Evolutionary conservation across 2,888 invertebrate species (phyloP).

Genomic region (Acleris cristana): DNA sequence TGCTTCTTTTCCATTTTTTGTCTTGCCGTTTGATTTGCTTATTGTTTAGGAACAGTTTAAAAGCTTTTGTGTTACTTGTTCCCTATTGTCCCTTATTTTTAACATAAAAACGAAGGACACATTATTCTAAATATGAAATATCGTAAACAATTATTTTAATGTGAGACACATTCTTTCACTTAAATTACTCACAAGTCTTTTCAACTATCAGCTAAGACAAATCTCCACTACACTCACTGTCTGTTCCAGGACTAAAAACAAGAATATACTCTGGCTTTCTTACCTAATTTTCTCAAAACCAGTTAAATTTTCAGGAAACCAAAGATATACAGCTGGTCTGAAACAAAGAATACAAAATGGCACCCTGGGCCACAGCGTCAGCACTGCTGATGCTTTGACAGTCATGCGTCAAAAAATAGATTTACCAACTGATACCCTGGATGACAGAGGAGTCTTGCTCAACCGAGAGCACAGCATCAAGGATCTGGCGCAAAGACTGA

Average conservation of each 20-base stretch:
- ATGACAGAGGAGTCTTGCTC: slow-evolving; percentile 86
- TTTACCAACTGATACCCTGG: slow-evolving; percentile 81
- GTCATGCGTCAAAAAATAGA: slow-evolving; percentile 83
- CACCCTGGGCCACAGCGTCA: slow-evolving; percentile 80
- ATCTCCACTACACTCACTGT: too few relatives aligned
- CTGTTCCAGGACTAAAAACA: not conserved
- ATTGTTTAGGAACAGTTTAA: slow-evolving; percentile 14
- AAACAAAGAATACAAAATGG: slow-evolving; percentile 86
- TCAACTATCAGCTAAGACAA: not conserved
- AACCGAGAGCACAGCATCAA: slow-evolving; percentile 94
- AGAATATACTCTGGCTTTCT: not conserved
- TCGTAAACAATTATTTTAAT: too few relatives aligned
- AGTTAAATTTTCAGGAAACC: slow-evolving; percentile 71
- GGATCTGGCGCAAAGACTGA: slow-evolving; percentile 93
- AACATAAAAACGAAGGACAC: too few relatives aligned
- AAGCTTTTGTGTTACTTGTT: not conserved
- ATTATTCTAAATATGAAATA: too few relatives aligned
- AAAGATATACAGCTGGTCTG: slow-evolving; percentile 82
- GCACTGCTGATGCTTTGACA: slow-evolving; percentile 67
- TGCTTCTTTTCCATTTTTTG: slow-evolving; percentile 24
- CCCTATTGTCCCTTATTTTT: not conserved
- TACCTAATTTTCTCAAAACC: too few relatives aligned
- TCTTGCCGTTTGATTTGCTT: slow-evolving; percentile 36
- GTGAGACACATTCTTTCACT: not conserved
- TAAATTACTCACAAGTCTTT: not conserved